phyloP scores from a whole-genome alignment of 1,140 invertebrate species.

The Drosophila littoralis region DNA sequence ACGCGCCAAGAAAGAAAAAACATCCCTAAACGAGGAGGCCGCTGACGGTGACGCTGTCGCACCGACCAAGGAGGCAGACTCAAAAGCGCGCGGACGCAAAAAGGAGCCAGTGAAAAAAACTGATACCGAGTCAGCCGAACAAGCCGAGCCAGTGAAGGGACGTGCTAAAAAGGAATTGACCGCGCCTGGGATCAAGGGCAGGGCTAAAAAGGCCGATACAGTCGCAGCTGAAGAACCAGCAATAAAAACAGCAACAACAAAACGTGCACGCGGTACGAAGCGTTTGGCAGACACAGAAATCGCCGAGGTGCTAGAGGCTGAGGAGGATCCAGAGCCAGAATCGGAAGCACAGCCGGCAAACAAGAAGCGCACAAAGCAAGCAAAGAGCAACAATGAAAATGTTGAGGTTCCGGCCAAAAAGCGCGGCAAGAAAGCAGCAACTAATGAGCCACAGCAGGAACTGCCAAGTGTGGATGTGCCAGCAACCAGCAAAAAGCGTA shows the following conservation, averaged over 20 bases:
- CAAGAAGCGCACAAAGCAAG: slow-evolving; percentile 41
- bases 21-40: slow-evolving; percentile 2
- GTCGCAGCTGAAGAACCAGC: background rate
- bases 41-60: background rate
- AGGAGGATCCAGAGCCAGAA: slow-evolving; percentile 17
- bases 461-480: background rate
- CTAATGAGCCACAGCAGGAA: slow-evolving; percentile 10
- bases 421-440: slow-evolving; percentile 22
- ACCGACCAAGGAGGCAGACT: background rate
- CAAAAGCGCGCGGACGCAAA: slow-evolving; percentile 73
- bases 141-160: slow-evolving; percentile 17
- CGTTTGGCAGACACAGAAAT: slow-evolving; percentile 47
- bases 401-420: slow-evolving; percentile 30
- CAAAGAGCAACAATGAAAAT: slow-evolving; percentile 18
- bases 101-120: slow-evolving; percentile 24
- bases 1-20: slow-evolving; percentile 29
- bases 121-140: slow-evolving; percentile 6
- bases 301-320: slow-evolving; percentile 25
- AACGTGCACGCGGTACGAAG: slow-evolving; percentile 35
- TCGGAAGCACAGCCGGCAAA: background rate
- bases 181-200: slow-evolving; percentile 25
- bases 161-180: slow-evolving; percentile 29
- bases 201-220: slow-evolving; percentile 15
- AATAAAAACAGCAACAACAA: slow-evolving; percentile 2
- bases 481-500: slow-evolving; percentile 24